Evolutionary conservation across 2,888 invertebrate species (phyloP).

Genomic region (Rapana venosa): DNA sequence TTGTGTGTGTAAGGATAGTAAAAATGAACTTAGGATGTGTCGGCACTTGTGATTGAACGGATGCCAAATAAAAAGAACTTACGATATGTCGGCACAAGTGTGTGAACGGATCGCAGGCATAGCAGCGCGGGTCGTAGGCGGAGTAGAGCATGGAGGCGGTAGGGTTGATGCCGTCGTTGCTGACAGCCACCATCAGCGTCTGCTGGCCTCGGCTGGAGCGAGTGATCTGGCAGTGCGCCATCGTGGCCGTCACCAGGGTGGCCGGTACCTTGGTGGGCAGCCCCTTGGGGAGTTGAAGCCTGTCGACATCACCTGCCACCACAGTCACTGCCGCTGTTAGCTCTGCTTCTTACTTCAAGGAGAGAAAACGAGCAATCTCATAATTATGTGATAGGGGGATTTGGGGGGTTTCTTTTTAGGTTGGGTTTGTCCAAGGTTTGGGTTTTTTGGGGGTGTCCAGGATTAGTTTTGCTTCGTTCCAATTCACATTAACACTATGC

Average conservation of each 20-base stretch:
- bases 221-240: conserved; percentile 38
- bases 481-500: too few relatives aligned
- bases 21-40: conserved; percentile 34
- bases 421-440: too few relatives aligned
- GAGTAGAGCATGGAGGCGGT: conserved; percentile 43
- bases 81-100: conserved; percentile 42
- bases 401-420: too few relatives aligned
- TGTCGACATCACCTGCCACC: background rate
- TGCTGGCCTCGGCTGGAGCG: conserved; percentile 23
- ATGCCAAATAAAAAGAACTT: conserved; percentile 18
- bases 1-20: conserved; percentile 16
- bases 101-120: conserved; percentile 39
- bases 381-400: too few relatives aligned
- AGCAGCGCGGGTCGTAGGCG: conserved; percentile 50
- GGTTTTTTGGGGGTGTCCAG: too few relatives aligned
- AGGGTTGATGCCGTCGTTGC: conserved; percentile 48
- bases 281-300: conserved; percentile 31
- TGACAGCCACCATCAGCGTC: conserved; percentile 46
- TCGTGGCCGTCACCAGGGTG: conserved; percentile 38
- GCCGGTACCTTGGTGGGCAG: conserved; percentile 31
- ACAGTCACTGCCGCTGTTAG: background rate
- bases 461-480: too few relatives aligned
- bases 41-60: conserved; percentile 36
- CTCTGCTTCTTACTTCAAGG: background rate
- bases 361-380: too few relatives aligned